Base-by-base conservation (phyloP, 2,888 invertebrate genomes). In the Molorchus minor region DNA sequence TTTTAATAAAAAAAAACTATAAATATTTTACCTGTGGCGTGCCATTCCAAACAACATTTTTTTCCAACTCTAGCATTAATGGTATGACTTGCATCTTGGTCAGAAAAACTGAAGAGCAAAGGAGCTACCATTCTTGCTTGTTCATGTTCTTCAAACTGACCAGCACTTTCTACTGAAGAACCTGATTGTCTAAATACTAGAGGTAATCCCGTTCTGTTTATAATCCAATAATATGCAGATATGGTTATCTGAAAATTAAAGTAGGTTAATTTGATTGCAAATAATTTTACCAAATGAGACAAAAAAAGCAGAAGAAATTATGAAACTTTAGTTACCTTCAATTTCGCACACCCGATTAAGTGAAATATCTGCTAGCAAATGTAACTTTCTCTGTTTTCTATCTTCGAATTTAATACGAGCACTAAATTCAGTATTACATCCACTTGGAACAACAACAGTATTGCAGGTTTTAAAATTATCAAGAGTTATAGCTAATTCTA, bases 141-240 rank as follows among this genome's bases (percentile, higher is more conserved):
- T 83, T 99, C 98, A 79, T 98, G 95, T 79, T 98, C 98, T 57
- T 90, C 90, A 79, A 92, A 93, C 82, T 98, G 98, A 1, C 97
- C 98, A 4, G 93, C 92, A 63, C 92, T 90, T 72, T 89, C 91
- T 19, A 82, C 77, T 8, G 86, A 85, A 10, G 88, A 87, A 0
- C 93, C 93, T 79, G 94, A 96, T 81, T 98, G 97, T 69, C 91
- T 88, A 55, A 97, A 96, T 53, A 99, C 91, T 61, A 99, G 82
- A n/a, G 98, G 98, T 61, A 99, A 83, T 0, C 98, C 98, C 3
- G 96, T 93, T 80, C 93, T 93, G 83, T 99, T 98, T 58, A 98
- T 89, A 67, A 99, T 87, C 98, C 98, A 98, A 82, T 91, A 96
- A 1, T 94, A 92, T 1, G 93, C 92, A 45, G 89, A 90, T 19